phyloP scores from a whole-genome alignment of 2,888 invertebrate genomes.

The Agrochola lota region DNA sequence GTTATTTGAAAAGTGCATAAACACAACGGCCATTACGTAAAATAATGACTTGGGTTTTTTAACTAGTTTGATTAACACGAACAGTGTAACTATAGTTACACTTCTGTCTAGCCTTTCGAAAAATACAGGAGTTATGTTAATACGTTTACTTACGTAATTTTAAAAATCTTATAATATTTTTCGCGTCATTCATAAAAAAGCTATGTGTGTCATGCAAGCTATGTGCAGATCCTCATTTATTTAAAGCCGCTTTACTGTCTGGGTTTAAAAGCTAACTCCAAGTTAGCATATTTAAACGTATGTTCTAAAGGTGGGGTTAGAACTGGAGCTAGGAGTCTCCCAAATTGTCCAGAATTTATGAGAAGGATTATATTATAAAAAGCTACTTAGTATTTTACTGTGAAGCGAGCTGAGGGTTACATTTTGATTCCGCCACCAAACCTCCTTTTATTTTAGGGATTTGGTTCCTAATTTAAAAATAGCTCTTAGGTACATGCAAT shows the following conservation, averaged over 20 bases:
- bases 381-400: constrained; percentile 7
- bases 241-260: constrained; percentile 11
- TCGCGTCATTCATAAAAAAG: background rate
- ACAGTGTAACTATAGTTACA: too few relatives aligned
- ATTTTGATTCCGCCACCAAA: background rate
- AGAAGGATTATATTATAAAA: constrained; percentile 31
- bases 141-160: too few relatives aligned
- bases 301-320: constrained; percentile 14
- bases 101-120: too few relatives aligned
- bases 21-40: background rate
- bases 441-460: too few relatives aligned
- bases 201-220: too few relatives aligned
- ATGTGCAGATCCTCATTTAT: constrained; percentile 11
- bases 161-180: too few relatives aligned
- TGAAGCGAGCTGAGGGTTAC: too few relatives aligned
- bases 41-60: background rate
- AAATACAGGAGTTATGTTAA: too few relatives aligned
- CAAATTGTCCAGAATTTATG: constrained; percentile 35
- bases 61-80: too few relatives aligned
- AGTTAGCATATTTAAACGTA: constrained; percentile 39
- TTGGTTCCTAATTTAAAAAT: background rate
- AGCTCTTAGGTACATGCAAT: background rate
- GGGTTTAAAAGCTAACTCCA: constrained; percentile 16
- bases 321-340: constrained; percentile 31
- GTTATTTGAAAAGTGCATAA: too few relatives aligned